A percentile compares a stretch with the other conserved stretches of the same genome.
phyloP scores from a whole-genome alignment of 1,140 invertebrate species.

The Euborellia annulipes region DNA sequence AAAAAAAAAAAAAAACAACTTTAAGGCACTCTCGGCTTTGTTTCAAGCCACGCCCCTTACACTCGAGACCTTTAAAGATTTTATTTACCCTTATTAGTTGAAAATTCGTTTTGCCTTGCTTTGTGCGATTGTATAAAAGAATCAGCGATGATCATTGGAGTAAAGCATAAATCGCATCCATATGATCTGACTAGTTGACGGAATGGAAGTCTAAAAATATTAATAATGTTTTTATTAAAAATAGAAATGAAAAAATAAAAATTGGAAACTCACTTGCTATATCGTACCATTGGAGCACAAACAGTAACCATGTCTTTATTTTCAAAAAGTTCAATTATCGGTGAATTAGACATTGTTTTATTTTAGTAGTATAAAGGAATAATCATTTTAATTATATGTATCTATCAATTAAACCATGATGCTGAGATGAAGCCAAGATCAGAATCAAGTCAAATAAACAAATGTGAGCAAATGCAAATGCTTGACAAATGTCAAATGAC shows the following conservation, averaged over 20 bases:
- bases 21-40: no score
- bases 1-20: no score
- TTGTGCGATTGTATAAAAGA: conserved; percentile 79
- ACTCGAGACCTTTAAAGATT: conserved; percentile 6
- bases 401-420: no score
- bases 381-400: no score
- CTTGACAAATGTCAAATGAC: no score
- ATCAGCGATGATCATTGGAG: conserved; percentile 92
- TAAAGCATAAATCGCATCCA: conserved; percentile 78
- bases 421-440: no score
- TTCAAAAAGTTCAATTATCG: conserved; percentile 45
- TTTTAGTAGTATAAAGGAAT: no score
- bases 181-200: conserved; percentile 66
- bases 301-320: conserved; percentile 50
- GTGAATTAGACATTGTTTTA: background rate
- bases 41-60: no score
- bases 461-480: no score
- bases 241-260: conserved; percentile 6
- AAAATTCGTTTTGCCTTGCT: conserved; percentile 79
- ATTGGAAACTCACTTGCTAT: conserved; percentile 82
- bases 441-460: no score
- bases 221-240: background rate
- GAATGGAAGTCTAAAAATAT: conserved; percentile 56
- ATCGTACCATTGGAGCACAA: conserved; percentile 91
- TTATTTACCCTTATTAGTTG: conserved; percentile 44